These are phyloP conservation scores for Hycleus cichorii DNA, from an alignment of 1,140 invertebrate species.

Conservation along the genomic window DNA sequence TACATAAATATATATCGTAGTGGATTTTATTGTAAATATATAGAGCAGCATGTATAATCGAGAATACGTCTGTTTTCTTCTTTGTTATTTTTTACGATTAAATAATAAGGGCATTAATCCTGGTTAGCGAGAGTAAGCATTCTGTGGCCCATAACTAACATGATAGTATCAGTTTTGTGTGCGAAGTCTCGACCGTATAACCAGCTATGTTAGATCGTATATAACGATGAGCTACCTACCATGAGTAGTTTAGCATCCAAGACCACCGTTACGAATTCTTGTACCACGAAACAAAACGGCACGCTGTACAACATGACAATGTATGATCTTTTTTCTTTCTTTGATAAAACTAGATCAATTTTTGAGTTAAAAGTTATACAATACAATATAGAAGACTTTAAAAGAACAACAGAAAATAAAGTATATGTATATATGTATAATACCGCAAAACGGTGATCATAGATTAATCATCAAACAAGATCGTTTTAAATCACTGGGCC, in stretches of 20 bases:
- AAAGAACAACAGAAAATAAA: too few relatives aligned
- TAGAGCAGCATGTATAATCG: constrained; percentile 11
- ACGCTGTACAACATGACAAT: constrained; percentile 3
- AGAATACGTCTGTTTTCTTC: constrained; percentile 14
- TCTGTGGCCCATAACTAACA: constrained; percentile 34
- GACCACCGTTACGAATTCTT: constrained; percentile 23
- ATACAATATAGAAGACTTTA: too few relatives aligned
- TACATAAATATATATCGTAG: too few relatives aligned
- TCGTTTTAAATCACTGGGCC: too few relatives aligned
- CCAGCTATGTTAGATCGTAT: constrained; percentile 7
- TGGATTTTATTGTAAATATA: constrained; percentile 2
- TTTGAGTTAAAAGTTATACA: too few relatives aligned
- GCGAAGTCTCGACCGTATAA: constrained; percentile 12
- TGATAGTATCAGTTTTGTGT: constrained; percentile 30
- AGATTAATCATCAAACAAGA: too few relatives aligned
- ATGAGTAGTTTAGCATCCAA: constrained; percentile 6
- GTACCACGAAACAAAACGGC: background rate
- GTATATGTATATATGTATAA: too few relatives aligned
- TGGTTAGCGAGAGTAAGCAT: constrained; percentile 31
- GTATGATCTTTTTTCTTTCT: background rate
- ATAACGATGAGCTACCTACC: constrained; percentile 6
- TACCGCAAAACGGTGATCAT: too few relatives aligned
- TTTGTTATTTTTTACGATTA: constrained; percentile 21
- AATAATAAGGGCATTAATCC: constrained; percentile 34
- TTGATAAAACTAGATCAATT: too few relatives aligned